phyloP scores from a whole-genome alignment of 2,797 vertebrate genomes.

The Propithecus perrieri region DNA sequence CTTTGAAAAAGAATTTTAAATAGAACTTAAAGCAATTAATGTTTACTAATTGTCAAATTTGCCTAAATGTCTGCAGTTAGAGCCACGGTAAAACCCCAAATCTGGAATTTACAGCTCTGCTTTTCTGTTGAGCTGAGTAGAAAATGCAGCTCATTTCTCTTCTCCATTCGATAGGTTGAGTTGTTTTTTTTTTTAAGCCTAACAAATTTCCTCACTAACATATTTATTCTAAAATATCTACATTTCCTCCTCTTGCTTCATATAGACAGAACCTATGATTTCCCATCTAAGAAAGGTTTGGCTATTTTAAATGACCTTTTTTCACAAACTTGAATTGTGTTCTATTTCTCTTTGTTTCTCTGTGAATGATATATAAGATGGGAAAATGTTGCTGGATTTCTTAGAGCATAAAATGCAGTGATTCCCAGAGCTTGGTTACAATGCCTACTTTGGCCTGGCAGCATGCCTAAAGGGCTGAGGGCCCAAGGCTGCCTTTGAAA shows the following conservation, averaged over 20 bases:
- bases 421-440: constrained; percentile 55
- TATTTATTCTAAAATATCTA: constrained; percentile 37
- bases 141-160: not conserved
- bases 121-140: not conserved
- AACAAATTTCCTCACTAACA: not conserved
- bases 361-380: constrained; percentile 62
- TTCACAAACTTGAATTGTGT: constrained; percentile 16
- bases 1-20: not conserved
- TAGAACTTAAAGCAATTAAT: not conserved
- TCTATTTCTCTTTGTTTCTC: constrained; percentile 30
- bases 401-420: constrained; percentile 50
- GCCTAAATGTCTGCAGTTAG: not conserved
- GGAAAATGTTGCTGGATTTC: constrained; percentile 57
- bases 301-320: constrained; percentile 46
- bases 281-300: constrained; percentile 37
- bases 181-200: not conserved
- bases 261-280: not conserved
- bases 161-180: not conserved
- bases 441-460: constrained; percentile 27
- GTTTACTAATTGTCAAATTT: not conserved
- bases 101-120: not conserved
- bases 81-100: not conserved
- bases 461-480: not conserved
- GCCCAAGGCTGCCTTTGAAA: constrained; percentile 56
- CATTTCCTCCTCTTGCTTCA: not conserved